phyloP scores from a whole-genome alignment of 2,797 vertebrate species.

The Poecile montanus region DNA sequence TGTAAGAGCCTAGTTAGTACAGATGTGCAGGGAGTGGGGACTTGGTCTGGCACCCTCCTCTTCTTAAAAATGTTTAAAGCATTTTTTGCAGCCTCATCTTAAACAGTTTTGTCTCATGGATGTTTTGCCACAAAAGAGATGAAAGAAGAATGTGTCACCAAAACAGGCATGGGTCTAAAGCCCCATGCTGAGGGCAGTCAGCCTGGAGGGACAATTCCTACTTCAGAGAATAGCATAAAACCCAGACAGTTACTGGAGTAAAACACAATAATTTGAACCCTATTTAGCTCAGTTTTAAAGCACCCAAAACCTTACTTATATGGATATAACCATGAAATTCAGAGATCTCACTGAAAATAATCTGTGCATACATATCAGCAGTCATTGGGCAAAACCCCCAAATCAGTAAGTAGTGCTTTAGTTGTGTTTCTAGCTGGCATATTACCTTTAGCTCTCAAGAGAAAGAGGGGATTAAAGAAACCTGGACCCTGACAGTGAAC shows the following conservation, averaged over 20 bases:
- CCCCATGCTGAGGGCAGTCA: neutral
- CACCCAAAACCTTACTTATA: neutral
- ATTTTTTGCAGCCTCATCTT: neutral
- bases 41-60: neutral
- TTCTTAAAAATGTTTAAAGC: neutral
- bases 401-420: neutral
- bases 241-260: neutral
- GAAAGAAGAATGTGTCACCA: neutral
- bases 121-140: neutral
- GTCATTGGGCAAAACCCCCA: neutral
- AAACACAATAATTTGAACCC: neutral
- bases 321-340: neutral
- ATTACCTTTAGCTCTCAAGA: neutral
- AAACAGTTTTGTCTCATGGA: neutral
- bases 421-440: neutral
- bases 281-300: neutral
- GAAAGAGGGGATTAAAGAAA: neutral
- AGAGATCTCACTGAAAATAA: neutral
- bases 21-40: rapidly evolving
- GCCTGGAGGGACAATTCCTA: neutral
- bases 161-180: neutral
- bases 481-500: neutral
- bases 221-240: neutral
- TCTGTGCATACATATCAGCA: neutral
- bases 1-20: neutral